A percentile compares a stretch with the other conserved stretches of the same genome.
Evolutionary conservation across 2,797 vertebrate species (phyloP).

Genomic region (Tolypeutes matacus): DNA sequence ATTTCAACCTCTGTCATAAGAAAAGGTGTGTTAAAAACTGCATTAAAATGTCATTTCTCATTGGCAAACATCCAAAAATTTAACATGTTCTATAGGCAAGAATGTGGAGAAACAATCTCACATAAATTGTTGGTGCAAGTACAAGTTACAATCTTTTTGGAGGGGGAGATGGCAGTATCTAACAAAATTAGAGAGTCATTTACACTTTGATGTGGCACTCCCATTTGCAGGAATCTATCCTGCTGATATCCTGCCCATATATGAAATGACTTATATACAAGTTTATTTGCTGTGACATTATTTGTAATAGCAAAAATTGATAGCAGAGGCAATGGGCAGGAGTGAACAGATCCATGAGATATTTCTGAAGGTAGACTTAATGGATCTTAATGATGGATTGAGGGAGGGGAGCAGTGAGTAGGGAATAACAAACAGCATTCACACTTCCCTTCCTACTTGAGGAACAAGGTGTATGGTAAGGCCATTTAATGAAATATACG

Average conservation of each 20-base stretch:
- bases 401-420: neutral
- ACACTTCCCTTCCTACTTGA: neutral
- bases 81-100: neutral
- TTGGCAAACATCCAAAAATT: neutral
- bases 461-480: neutral
- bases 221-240: neutral
- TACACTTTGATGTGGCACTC: neutral
- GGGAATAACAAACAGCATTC: neutral
- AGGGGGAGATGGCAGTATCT: neutral
- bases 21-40: slow-evolving; percentile 21
- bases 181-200: neutral
- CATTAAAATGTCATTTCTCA: neutral
- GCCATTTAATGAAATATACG: neutral
- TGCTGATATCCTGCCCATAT: neutral
- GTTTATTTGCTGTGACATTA: neutral
- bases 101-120: neutral
- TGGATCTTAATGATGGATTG: neutral
- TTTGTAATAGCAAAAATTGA: slow-evolving; percentile 6
- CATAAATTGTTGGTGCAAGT: neutral
- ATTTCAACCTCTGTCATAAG: neutral
- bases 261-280: neutral
- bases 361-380: neutral
- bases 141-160: neutral
- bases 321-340: neutral
- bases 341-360: neutral